phyloP scores from a whole-genome alignment of 2,797 vertebrate species.

The Okamejei kenojei region DNA sequence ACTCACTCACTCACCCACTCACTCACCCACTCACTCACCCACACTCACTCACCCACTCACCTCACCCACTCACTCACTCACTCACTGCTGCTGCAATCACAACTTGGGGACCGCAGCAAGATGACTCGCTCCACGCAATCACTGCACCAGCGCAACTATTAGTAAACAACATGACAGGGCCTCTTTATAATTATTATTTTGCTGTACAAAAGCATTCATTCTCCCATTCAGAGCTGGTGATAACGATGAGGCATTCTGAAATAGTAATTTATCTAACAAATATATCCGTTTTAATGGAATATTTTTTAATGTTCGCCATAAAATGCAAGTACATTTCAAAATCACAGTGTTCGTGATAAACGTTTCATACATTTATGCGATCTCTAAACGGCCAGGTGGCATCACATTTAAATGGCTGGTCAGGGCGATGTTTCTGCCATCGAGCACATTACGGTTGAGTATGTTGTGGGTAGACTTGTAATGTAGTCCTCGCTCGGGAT shows the following conservation, averaged over 20 bases:
- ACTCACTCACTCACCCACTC: too few species aligned
- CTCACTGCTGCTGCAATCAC: not conserved
- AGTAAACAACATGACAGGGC: not conserved
- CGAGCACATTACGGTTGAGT: not conserved
- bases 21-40: too few species aligned
- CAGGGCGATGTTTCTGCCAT: not conserved
- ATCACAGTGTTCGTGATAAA: not conserved
- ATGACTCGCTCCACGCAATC: not conserved
- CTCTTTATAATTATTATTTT: not conserved
- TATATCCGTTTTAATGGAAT: not conserved
- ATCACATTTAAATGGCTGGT: not conserved
- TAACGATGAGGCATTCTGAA: not conserved
- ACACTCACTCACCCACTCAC: too few species aligned
- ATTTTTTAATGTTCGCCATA: not conserved
- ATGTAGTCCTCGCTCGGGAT: not conserved
- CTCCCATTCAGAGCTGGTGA: not conserved
- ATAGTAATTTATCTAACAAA: not conserved
- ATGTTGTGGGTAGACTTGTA: not conserved
- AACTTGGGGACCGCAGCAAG: conserved; percentile 22
- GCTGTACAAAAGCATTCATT: not conserved
- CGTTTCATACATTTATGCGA: not conserved
- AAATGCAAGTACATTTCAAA: not conserved
- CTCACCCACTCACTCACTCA: too few species aligned
- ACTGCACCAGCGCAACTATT: not conserved
- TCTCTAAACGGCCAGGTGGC: not conserved